These are phyloP conservation scores for Oikopleura albicans DNA, from an alignment of 23 tunicate species.

Conservation along the genomic window DNA sequence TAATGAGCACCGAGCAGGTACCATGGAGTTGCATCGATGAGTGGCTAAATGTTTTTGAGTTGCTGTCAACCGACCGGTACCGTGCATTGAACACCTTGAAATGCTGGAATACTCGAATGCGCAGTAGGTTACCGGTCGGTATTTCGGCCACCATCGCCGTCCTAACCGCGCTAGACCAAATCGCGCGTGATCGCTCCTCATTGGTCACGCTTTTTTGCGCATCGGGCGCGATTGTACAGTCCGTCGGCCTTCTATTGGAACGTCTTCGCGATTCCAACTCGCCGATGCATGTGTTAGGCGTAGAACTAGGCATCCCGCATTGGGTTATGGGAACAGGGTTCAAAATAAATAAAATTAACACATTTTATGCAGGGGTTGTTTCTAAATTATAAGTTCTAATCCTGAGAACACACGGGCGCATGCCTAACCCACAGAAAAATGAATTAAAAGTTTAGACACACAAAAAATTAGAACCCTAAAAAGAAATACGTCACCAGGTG, in stretches of 20 bases:
- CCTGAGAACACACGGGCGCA: no score
- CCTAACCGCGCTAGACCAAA: background rate
- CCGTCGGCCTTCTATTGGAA: background rate
- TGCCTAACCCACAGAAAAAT: no score
- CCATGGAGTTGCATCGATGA: background rate
- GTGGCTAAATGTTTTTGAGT: background rate
- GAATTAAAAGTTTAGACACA: no score
- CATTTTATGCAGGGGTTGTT: no score
- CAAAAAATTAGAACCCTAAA: no score
- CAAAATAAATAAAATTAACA: no score
- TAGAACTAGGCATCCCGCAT: background rate
- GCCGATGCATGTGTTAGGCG: background rate
- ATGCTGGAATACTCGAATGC: background rate
- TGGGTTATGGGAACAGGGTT: background rate
- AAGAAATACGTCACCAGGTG: no score
- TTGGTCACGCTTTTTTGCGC: background rate
- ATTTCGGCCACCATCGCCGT: background rate
- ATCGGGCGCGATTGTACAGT: background rate
- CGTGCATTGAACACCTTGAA: background rate
- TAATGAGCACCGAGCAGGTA: no score
- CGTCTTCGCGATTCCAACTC: background rate
- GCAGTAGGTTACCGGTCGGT: background rate
- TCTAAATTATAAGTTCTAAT: no score
- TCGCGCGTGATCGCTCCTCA: background rate
- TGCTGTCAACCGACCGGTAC: background rate